Conservation (phyloP, 1,140 invertebrate species). For the Akabosia matsudoensis region DNA sequence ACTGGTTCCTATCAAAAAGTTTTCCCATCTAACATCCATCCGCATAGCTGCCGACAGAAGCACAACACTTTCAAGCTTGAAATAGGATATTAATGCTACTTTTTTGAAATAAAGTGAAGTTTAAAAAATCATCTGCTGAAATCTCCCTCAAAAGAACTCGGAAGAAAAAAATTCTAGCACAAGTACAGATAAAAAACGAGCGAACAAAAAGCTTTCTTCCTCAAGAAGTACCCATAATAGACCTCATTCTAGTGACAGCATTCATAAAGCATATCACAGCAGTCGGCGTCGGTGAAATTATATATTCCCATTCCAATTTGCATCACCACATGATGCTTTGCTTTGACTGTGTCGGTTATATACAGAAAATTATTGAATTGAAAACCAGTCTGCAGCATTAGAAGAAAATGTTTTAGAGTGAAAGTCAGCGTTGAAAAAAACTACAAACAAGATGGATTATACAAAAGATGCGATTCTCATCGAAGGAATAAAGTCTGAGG, state of each 20-base stretch:
- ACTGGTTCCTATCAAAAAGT: too few relatives aligned
- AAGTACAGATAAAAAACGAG: too few relatives aligned
- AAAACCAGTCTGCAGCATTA: neutral
- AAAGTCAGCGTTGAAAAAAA: neutral
- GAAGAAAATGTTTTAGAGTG: neutral
- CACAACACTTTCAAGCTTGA: too few relatives aligned
- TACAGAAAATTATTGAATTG: neutral
- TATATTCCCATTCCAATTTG: neutral
- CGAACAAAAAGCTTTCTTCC: too few relatives aligned
- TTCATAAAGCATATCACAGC: neutral
- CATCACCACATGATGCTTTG: neutral
- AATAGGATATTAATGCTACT: too few relatives aligned
- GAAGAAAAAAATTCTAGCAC: too few relatives aligned
- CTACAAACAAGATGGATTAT: neutral
- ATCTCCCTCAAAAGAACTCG: too few relatives aligned
- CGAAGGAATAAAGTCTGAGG: slow-evolving; percentile 9
- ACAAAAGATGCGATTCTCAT: slow-evolving; percentile 15
- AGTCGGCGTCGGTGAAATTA: neutral
- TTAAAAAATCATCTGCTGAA: too few relatives aligned
- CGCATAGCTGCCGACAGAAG: too few relatives aligned
- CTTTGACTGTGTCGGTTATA: neutral
- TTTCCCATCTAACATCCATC: too few relatives aligned
- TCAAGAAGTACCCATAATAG: too few relatives aligned
- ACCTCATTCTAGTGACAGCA: neutral
- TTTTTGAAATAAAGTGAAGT: too few relatives aligned